phyloP scores from a whole-genome alignment of 2,797 vertebrate genomes.

The Silurus lanzhouensis region DNA sequence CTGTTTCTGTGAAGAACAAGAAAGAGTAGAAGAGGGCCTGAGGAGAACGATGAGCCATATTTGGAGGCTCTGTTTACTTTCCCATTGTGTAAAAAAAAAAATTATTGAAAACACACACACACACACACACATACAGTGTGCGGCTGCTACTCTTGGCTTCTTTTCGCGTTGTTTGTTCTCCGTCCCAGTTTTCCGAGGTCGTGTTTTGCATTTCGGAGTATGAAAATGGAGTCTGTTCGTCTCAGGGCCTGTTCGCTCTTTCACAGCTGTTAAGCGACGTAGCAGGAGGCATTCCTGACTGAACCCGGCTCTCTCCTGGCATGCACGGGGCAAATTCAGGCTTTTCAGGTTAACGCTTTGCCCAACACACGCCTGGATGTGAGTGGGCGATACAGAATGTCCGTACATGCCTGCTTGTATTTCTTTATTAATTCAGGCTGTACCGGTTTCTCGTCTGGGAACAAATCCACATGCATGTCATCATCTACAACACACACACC shows the following conservation, averaged over 20 bases:
- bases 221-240: constrained; percentile 12
- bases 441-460: background rate
- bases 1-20: background rate
- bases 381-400: no score
- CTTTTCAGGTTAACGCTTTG: background rate
- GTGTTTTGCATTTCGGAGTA: constrained; percentile 46
- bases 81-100: background rate
- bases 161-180: background rate
- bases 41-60: constrained; percentile 8
- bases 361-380: no score
- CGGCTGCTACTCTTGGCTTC: background rate
- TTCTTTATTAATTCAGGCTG: background rate
- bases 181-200: constrained; percentile 24
- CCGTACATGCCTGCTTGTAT: background rate
- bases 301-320: background rate
- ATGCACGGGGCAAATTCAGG: background rate
- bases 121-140: background rate
- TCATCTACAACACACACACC: no score
- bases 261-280: background rate
- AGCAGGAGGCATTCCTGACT: background rate
- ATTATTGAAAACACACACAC: no score
- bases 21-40: background rate
- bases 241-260: background rate
- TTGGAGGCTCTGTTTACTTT: constrained; percentile 33
- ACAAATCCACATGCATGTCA: no score